Evolutionary conservation across 2,888 invertebrate genomes (phyloP).

Genomic region (Saturnia pavonia): DNA sequence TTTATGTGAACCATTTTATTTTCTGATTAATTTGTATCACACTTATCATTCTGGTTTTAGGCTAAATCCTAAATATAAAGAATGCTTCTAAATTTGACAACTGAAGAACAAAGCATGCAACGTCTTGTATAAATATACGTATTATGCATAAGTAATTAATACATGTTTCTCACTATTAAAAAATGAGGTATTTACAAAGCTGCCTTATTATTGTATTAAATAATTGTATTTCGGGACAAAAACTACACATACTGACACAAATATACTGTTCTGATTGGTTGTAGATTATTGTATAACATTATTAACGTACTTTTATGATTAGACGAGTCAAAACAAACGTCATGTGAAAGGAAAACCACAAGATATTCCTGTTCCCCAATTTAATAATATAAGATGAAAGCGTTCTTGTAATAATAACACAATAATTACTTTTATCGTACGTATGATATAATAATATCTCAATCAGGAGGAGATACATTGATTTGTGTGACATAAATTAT

Average conservation of each 20-base stretch:
- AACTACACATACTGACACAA: no score
- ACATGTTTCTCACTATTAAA: no score
- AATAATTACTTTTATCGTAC: slow-evolving; percentile 12
- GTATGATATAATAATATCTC: neutral
- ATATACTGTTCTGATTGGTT: neutral
- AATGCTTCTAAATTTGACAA: no score
- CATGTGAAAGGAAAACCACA: slow-evolving; percentile 4
- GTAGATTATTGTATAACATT: slow-evolving; percentile 6
- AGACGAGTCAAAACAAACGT: slow-evolving; percentile 3
- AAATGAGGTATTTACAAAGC: no score
- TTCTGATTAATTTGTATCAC: no score
- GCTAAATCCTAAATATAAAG: no score
- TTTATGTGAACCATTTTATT: no score
- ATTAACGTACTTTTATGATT: slow-evolving; percentile 22
- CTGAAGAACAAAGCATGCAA: no score
- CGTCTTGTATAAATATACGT: no score
- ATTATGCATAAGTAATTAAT: no score
- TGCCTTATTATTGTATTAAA: no score
- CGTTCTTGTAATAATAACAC: slow-evolving; percentile 15
- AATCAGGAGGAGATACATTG: neutral
- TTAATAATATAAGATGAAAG: slow-evolving; percentile 18
- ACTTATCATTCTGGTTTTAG: no score
- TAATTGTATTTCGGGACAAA: neutral
- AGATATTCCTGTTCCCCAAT: slow-evolving; percentile 9
- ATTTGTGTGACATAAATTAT: neutral